Conservation (phyloP, 2,113 vertebrate species). For the Rafetus swinhoei region DNA sequence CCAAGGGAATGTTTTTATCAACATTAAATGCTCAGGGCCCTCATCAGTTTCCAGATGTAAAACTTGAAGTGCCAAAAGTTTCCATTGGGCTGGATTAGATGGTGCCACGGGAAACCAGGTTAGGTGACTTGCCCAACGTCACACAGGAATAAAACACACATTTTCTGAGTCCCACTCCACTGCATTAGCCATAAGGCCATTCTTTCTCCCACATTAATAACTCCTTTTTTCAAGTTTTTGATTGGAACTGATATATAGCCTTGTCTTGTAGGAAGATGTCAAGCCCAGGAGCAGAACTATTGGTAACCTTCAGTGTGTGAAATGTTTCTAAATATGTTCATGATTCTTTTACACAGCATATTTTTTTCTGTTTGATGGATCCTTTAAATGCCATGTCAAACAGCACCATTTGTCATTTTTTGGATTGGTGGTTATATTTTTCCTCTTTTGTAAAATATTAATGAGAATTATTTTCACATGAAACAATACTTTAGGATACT, state of each 20-base stretch:
- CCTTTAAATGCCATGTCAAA: neutral
- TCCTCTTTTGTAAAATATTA: neutral
- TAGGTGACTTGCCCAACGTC: neutral
- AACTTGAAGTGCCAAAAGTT: too few species aligned
- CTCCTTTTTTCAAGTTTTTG: neutral
- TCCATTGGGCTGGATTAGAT: too few species aligned
- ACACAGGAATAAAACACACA: neutral
- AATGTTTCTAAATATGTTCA: neutral
- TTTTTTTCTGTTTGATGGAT: neutral
- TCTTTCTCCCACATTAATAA: neutral
- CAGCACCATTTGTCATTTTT: neutral
- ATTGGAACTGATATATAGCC: neutral
- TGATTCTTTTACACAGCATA: neutral
- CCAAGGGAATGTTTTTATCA: too few species aligned
- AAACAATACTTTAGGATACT: neutral
- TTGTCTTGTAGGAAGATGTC: neutral
- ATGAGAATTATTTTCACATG: neutral
- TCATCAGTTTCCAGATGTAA: too few species aligned
- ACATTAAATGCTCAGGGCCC: too few species aligned
- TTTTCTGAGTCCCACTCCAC: neutral
- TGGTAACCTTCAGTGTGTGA: neutral
- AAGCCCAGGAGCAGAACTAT: neutral
- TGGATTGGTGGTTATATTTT: neutral
- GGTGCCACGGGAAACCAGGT: neutral
- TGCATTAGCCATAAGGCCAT: neutral